These are phyloP conservation scores for Bovichtus variegatus DNA, from an alignment of 2,797 vertebrate genomes.

Conservation along the genomic window DNA sequence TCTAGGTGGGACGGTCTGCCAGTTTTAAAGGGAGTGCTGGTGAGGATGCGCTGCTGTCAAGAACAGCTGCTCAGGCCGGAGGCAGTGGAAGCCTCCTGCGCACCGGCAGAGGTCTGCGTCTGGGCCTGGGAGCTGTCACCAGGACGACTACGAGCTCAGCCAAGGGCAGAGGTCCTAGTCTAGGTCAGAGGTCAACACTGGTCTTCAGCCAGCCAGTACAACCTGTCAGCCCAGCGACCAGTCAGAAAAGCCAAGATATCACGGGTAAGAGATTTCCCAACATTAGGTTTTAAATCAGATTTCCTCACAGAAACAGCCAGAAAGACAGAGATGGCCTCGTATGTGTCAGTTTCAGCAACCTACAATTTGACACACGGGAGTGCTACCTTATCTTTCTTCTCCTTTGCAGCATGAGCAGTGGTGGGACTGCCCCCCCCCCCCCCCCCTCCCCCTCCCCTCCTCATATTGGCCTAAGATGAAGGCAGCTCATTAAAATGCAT, in stretches of 20 bases:
- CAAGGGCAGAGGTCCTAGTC: conserved; percentile 89
- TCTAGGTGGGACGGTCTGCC: conserved; percentile 70
- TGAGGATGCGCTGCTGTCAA: conserved; percentile 75
- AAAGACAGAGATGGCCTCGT: conserved; percentile 14
- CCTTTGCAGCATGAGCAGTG: conserved; percentile 36
- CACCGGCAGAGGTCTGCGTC: conserved; percentile 88
- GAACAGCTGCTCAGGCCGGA: conserved; percentile 81
- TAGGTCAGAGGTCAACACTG: conserved; percentile 86
- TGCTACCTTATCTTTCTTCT: conserved; percentile 42
- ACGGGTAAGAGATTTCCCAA: conserved; percentile 82
- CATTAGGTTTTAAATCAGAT: not conserved
- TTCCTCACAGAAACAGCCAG: conserved; percentile 1
- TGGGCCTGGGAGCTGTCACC: conserved; percentile 82
- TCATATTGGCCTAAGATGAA: conserved; percentile 70
- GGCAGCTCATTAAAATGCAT: conserved; percentile 73
- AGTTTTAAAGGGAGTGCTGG: conserved; percentile 66
- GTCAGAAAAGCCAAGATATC: conserved; percentile 83
- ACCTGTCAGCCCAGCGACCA: conserved; percentile 81
- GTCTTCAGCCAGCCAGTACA: conserved; percentile 87
- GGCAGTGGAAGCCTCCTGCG: conserved; percentile 90
- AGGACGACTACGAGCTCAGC: conserved; percentile 54
- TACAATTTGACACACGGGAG: conserved; percentile 40
- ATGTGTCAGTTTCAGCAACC: conserved; percentile 41
- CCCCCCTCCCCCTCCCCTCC: conserved; percentile 6
- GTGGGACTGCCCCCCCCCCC: conserved; percentile 33